Percentiles rank a stretch among this genome's conserved stretches.
These are phyloP conservation scores for Umimayanthus chanpuru DNA, from an alignment of 92 coral and sea anemone genomes.

Conservation along the genomic window DNA sequence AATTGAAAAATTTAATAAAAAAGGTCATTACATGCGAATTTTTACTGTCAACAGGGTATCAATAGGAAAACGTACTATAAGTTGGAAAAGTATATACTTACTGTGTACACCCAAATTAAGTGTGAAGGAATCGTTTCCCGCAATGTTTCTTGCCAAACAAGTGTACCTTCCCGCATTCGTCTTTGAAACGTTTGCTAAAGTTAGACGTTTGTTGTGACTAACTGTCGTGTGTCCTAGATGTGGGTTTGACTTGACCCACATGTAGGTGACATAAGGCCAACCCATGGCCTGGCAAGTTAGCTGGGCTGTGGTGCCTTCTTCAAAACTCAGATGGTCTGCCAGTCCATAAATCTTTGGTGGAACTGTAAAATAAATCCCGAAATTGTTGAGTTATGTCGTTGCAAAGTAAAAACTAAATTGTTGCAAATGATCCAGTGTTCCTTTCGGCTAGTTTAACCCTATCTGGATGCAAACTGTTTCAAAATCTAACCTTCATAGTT, in stretches of 20 bases:
- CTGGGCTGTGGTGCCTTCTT: neutral
- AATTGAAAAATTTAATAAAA: no score
- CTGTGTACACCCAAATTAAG: neutral
- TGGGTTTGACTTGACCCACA: neutral
- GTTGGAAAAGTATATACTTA: neutral
- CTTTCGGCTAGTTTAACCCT: no score
- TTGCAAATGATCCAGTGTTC: no score
- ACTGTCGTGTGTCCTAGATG: neutral
- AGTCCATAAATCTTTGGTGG: neutral
- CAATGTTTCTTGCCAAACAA: neutral
- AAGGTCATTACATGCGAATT: no score
- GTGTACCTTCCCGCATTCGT: neutral
- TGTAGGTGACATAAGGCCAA: neutral
- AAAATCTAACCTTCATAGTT: no score
- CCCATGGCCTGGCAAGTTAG: neutral
- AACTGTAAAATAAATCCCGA: neutral
- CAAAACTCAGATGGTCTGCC: neutral
- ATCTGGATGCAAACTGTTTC: no score
- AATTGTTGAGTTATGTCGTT: no score
- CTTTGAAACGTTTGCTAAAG: neutral
- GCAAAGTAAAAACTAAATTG: no score
- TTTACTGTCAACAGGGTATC: neutral
- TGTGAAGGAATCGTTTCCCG: constrained; percentile 6
- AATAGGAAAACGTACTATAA: neutral
- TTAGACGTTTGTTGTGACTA: neutral